A percentile compares a stretch with the other conserved stretches of the same genome.
Conservation (phyloP, 2,888 invertebrate species). For the Calameuta pallipes region DNA sequence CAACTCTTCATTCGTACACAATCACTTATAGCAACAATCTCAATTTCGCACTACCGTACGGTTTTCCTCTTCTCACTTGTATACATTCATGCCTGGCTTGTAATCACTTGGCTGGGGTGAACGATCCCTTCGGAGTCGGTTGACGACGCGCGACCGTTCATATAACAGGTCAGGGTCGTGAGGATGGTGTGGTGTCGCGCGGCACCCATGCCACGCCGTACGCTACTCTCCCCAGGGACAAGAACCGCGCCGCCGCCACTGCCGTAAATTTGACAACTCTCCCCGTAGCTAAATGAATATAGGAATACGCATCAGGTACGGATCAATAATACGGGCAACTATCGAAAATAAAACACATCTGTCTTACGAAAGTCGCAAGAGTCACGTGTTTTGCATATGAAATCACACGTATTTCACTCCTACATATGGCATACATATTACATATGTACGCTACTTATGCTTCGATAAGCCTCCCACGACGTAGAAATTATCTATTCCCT, state of each 20-base stretch:
- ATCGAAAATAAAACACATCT: conserved; percentile 18
- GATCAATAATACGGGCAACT: neutral
- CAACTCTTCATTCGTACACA: neutral
- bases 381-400: neutral
- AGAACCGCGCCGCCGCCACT: conserved; percentile 35
- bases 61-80: neutral
- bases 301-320: conserved; percentile 21
- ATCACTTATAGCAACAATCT: neutral
- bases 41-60: neutral
- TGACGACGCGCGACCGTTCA: conserved; percentile 14
- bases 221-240: conserved; percentile 30
- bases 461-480: neutral
- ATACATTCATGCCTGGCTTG: neutral
- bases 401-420: neutral
- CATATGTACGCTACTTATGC: neutral
- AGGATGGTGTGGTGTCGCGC: conserved; percentile 26
- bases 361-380: neutral
- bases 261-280: conserved; percentile 50
- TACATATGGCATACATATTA: neutral
- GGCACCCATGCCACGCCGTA: conserved; percentile 14
- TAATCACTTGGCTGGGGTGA: conserved; percentile 22
- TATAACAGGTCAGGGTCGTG: conserved; percentile 33
- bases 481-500: neutral
- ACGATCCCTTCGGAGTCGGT: conserved; percentile 21
- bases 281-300: conserved; percentile 48